These are phyloP conservation scores for Gnathonemus echidnorhynchus DNA, from an alignment of 2,113 vertebrate species.

Conservation along the genomic window DNA sequence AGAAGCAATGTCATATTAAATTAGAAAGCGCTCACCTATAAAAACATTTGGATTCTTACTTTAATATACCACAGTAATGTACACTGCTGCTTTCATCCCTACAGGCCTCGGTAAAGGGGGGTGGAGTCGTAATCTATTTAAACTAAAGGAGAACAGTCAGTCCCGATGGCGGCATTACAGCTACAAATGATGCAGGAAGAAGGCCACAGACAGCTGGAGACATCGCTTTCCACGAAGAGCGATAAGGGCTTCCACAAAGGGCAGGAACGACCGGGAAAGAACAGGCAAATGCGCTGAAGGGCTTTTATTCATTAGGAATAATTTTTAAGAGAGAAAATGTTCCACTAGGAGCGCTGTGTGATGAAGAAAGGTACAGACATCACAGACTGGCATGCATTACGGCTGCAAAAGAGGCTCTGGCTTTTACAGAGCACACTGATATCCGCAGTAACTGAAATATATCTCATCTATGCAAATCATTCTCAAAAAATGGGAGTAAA, in stretches of 20 bases:
- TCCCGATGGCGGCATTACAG: background rate
- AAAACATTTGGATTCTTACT: background rate
- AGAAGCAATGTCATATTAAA: background rate
- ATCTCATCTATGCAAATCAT: background rate
- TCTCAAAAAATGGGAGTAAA: background rate
- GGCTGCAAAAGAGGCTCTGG: background rate
- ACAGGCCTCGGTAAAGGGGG: background rate
- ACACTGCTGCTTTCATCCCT: background rate
- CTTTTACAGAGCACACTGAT: background rate
- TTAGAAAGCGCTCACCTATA: background rate
- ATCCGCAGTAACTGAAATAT: background rate
- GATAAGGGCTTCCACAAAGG: background rate
- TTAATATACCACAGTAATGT: background rate
- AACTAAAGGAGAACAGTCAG: background rate
- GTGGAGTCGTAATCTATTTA: background rate
- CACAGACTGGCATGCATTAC: background rate
- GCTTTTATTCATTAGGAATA: background rate
- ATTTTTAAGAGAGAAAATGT: background rate
- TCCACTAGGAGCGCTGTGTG: constrained; percentile 1
- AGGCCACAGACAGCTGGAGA: background rate
- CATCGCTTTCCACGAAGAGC: background rate
- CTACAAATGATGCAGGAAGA: background rate
- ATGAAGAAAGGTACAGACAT: background rate
- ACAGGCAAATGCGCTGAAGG: background rate
- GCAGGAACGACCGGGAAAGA: background rate